Conservation (phyloP, 1,140 invertebrate species). For the Limonius californicus region DNA sequence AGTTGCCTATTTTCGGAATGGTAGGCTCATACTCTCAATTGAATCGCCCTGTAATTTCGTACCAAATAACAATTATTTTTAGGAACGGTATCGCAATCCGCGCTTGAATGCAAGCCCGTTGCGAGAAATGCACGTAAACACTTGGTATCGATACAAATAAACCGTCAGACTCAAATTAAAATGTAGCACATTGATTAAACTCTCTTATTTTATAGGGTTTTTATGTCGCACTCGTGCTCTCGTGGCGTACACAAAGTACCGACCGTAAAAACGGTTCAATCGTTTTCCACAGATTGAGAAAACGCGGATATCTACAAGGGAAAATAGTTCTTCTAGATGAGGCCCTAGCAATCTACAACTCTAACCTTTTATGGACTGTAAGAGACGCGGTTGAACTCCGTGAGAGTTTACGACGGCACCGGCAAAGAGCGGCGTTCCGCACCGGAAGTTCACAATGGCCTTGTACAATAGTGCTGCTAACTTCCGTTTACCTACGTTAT, state of each 20-base stretch:
- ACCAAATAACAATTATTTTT: no score
- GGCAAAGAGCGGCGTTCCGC: constrained; percentile 1
- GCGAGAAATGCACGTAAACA: constrained; percentile 8
- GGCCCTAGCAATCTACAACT: background rate
- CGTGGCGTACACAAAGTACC: constrained; percentile 13
- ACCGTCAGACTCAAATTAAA: constrained; percentile 2
- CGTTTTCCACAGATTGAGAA: constrained; percentile 13
- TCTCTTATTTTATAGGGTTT: constrained; percentile 1
- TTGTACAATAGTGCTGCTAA: constrained; percentile 15
- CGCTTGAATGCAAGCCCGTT: background rate
- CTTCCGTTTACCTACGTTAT: constrained; percentile 21
- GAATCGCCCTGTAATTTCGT: no score
- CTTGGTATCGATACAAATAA: constrained; percentile 1
- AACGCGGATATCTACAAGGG: background rate
- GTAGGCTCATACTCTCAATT: no score
- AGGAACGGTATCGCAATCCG: no score
- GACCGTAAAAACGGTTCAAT: constrained; percentile 7
- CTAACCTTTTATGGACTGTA: background rate
- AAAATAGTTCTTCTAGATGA: background rate
- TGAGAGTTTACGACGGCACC: background rate
- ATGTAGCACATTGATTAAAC: constrained; percentile 13
- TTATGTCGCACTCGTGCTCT: constrained; percentile 7
- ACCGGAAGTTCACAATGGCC: constrained; percentile 16
- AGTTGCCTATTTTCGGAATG: no score
- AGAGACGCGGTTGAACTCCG: background rate